These are phyloP conservation scores for Tipula helvola DNA, from an alignment of 2,888 invertebrate species.

Conservation along the genomic window DNA sequence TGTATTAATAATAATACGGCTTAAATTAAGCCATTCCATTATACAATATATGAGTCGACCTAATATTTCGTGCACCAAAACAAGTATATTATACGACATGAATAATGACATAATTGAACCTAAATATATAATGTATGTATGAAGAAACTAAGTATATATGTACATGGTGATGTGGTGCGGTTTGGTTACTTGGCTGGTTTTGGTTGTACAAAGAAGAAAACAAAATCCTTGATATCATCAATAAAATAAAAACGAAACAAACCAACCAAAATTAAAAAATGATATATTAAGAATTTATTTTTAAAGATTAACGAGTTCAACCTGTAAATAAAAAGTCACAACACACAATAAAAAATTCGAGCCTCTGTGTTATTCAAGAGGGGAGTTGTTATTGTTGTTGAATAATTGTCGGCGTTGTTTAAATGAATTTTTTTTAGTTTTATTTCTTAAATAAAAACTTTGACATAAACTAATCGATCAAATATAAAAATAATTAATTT, in stretches of 20 bases:
- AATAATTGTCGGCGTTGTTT: conserved; percentile 4
- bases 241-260: background rate
- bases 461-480: background rate
- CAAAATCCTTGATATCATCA: conserved; percentile 9
- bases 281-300: background rate
- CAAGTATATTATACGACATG: background rate
- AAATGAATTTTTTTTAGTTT: background rate
- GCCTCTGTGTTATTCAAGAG: background rate
- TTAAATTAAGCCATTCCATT: background rate
- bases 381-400: background rate
- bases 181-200: background rate
- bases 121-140: background rate
- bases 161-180: background rate
- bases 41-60: background rate
- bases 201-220: background rate
- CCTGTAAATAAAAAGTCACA: conserved; percentile 6
- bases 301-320: conserved; percentile 8
- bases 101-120: background rate
- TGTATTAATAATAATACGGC: background rate
- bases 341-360: background rate
- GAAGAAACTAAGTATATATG: background rate
- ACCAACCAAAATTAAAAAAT: background rate
- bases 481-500: background rate
- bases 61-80: background rate
- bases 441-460: conserved; percentile 4